Evolutionary conservation across 2,888 invertebrate genomes (phyloP).

Genomic region (Xestia c-nigrum): DNA sequence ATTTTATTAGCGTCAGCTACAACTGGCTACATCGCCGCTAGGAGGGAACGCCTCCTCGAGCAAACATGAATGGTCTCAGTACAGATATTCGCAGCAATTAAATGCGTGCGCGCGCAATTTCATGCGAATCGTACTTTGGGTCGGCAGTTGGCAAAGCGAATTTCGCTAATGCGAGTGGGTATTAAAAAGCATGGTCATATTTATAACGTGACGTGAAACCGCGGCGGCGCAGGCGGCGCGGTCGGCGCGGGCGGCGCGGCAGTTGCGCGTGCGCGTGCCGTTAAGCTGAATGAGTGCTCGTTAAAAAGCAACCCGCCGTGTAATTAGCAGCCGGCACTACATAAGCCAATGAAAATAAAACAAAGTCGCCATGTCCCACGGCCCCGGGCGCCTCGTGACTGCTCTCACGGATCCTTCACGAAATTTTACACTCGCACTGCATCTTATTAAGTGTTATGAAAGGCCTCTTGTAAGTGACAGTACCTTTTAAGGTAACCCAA

Average conservation of each 20-base stretch:
- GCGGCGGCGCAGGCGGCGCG: slow-evolving; percentile 50
- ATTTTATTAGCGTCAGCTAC: slow-evolving; percentile 53
- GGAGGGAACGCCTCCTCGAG: slow-evolving; percentile 48
- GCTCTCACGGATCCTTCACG: slow-evolving; percentile 87
- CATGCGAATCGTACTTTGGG: slow-evolving; percentile 55
- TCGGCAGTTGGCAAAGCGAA: slow-evolving; percentile 60
- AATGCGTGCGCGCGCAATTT: slow-evolving; percentile 60
- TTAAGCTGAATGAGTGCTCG: slow-evolving; percentile 85
- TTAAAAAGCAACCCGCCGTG: slow-evolving; percentile 85
- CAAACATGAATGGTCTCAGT: slow-evolving; percentile 54
- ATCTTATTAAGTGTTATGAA: slow-evolving; percentile 88
- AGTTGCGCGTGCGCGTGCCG: slow-evolving; percentile 77
- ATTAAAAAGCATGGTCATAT: slow-evolving; percentile 69
- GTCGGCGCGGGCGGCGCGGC: slow-evolving; percentile 56
- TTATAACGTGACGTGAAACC: slow-evolving; percentile 71
- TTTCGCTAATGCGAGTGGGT: slow-evolving; percentile 67
- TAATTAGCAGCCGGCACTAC: slow-evolving; percentile 83
- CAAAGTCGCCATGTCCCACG: slow-evolving; percentile 82
- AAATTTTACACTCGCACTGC: slow-evolving; percentile 85
- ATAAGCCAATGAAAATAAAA: slow-evolving; percentile 81
- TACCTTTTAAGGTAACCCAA: slow-evolving; percentile 81
- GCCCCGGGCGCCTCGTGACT: slow-evolving; percentile 86
- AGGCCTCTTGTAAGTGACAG: slow-evolving; percentile 84
- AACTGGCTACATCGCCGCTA: slow-evolving; percentile 37
- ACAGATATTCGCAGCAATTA: slow-evolving; percentile 56